A percentile compares a stretch with the other conserved stretches of the same genome.
phyloP scores from a whole-genome alignment of 2,113 vertebrate species.

The Crotalus horridus region DNA sequence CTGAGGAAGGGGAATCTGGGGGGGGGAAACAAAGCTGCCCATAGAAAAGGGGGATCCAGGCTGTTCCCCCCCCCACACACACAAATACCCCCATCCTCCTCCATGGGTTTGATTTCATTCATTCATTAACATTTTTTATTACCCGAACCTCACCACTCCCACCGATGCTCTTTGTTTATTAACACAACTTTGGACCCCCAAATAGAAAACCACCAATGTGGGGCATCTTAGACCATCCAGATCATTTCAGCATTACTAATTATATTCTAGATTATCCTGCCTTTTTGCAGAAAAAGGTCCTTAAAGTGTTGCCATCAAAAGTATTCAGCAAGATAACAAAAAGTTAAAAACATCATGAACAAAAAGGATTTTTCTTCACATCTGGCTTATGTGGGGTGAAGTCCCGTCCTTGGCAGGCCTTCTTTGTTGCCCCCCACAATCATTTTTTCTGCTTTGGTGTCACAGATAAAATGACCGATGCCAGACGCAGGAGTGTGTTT shows the following conservation, averaged over 20 bases:
- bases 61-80: background rate
- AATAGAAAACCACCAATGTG: background rate
- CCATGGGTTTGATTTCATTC: background rate
- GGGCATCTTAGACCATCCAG: background rate
- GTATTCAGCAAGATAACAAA: background rate
- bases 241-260: background rate
- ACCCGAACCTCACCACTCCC: background rate
- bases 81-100: background rate
- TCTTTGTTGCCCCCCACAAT: background rate
- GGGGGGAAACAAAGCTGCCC: too few relatives aligned
- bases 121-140: background rate
- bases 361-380: background rate
- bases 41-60: background rate
- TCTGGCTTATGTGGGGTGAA: background rate
- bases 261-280: background rate
- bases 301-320: background rate
- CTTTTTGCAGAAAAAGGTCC: background rate
- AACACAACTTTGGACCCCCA: background rate
- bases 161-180: background rate
- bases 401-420: background rate
- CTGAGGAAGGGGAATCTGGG: background rate
- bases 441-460: background rate
- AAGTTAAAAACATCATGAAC: background rate
- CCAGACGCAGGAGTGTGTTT: background rate
- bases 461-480: background rate